phyloP scores from a whole-genome alignment of 1,140 invertebrate species.

The Brachionus rubens region DNA sequence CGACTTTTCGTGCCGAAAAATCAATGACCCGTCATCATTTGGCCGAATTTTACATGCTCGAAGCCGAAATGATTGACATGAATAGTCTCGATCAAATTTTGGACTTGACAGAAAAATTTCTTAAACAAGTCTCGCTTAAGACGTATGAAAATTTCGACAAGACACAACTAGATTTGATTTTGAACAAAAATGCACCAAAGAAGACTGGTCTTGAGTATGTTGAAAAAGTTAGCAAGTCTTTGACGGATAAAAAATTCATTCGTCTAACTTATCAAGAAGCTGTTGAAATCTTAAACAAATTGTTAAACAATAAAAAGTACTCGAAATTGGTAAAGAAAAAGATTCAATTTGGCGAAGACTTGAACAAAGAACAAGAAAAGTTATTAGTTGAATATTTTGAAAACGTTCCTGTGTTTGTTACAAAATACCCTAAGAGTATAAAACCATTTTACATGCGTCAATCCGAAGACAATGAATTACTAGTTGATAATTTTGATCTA shows the following conservation, averaged over 20 bases:
- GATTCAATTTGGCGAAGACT: slow-evolving; percentile 37
- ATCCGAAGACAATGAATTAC: not conserved
- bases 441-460: slow-evolving; percentile 46
- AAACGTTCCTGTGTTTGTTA: slow-evolving; percentile 27
- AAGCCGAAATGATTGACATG: slow-evolving; percentile 30
- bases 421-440: slow-evolving; percentile 12
- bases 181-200: not conserved
- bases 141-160: slow-evolving; percentile 5
- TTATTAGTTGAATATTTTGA: slow-evolving; percentile 35
- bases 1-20: slow-evolving; percentile 42
- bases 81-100: slow-evolving; percentile 7
- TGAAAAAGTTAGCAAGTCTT: not conserved
- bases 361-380: slow-evolving; percentile 42
- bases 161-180: not conserved
- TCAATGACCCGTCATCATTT: slow-evolving; percentile 42
- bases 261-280: slow-evolving; percentile 31
- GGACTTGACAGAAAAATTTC: slow-evolving; percentile 33
- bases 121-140: not conserved
- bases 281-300: not conserved
- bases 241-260: slow-evolving; percentile 21
- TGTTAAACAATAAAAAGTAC: slow-evolving; percentile 12
- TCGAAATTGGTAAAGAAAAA: not conserved
- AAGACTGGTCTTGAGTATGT: not conserved
- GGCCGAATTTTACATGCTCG: slow-evolving; percentile 47
- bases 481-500: slow-evolving; percentile 43